Evolutionary conservation across 2,888 invertebrate species (phyloP).

Genomic region (Pheosia gnoma): DNA sequence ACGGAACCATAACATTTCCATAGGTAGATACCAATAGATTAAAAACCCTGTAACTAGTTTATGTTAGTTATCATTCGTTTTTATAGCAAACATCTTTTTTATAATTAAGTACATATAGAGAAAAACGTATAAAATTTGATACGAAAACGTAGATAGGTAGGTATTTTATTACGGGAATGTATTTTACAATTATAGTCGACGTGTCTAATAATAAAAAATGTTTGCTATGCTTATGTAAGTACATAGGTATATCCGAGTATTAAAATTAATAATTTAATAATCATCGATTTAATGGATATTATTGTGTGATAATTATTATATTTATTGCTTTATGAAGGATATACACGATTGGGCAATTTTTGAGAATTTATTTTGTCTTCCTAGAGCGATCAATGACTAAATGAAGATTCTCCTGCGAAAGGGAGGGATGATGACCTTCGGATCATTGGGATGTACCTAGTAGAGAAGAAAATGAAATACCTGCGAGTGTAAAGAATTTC

Average conservation of each 20-base stretch:
- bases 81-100: conserved; percentile 58
- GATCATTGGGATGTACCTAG: neutral
- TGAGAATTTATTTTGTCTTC: conserved; percentile 45
- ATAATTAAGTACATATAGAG: conserved; percentile 48
- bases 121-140: conserved; percentile 74
- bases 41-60: conserved; percentile 50
- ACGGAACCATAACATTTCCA: conserved; percentile 29
- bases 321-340: conserved; percentile 48
- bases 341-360: conserved; percentile 32
- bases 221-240: conserved; percentile 54
- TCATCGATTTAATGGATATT: conserved; percentile 45
- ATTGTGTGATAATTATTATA: conserved; percentile 55
- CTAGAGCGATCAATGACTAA: conserved; percentile 24
- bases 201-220: conserved; percentile 49
- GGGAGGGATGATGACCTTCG: neutral
- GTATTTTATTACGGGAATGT: conserved; percentile 80
- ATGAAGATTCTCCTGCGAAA: conserved; percentile 18
- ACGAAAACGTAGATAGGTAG: conserved; percentile 82
- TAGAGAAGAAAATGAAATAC: too few relatives aligned
- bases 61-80: conserved; percentile 52
- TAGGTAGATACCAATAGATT: conserved; percentile 21
- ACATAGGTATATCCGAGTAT: conserved; percentile 44
- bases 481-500: neutral
- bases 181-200: conserved; percentile 67
- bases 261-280: conserved; percentile 42